phyloP scores from a whole-genome alignment of 2,113 vertebrate genomes.

The Pedionomus torquatus region DNA sequence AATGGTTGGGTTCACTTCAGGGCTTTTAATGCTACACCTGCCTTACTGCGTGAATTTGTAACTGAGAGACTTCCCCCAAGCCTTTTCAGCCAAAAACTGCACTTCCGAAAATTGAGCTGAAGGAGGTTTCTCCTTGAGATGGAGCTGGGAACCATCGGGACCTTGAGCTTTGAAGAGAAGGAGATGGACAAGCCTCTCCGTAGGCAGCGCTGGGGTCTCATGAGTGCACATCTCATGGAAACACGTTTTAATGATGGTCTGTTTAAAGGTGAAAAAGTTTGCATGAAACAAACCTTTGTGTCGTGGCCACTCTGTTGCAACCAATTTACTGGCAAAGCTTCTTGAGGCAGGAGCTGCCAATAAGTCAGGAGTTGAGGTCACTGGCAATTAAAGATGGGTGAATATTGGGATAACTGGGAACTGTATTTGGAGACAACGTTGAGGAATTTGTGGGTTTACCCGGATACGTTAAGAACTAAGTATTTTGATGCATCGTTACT shows the following conservation, averaged over 20 bases:
- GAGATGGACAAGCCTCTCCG: neutral
- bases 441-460: neutral
- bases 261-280: neutral
- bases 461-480: neutral
- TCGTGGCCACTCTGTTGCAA: neutral
- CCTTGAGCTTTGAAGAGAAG: neutral
- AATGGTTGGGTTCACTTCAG: neutral
- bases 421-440: neutral
- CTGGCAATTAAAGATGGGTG: neutral
- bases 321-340: neutral
- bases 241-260: neutral
- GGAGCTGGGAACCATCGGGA: neutral
- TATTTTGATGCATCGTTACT: neutral
- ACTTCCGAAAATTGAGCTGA: neutral
- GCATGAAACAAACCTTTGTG: neutral
- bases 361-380: neutral
- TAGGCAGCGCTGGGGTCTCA: neutral
- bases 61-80: neutral
- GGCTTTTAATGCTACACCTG: neutral
- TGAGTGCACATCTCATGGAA: neutral
- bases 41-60: neutral
- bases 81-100: neutral
- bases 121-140: neutral
- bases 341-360: neutral
- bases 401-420: neutral